Conservation (phyloP, 2,888 invertebrate species). For the Nomada goodeniana region DNA sequence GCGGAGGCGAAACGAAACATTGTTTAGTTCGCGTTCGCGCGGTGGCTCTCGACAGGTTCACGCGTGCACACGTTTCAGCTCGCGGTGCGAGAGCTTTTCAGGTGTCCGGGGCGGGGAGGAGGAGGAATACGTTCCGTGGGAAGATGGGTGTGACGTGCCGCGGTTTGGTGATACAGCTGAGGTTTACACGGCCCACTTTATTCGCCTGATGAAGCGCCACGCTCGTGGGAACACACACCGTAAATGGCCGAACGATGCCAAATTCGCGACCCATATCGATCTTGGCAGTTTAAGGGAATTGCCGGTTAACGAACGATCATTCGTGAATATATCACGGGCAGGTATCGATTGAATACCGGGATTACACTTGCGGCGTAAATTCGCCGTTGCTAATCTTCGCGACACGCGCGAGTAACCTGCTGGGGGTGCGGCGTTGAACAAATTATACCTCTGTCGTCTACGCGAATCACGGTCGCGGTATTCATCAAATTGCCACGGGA, state of each 20-base stretch:
- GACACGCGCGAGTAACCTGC: not conserved
- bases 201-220: slow-evolving; percentile 37
- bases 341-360: slow-evolving; percentile 11
- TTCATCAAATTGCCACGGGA: too few species aligned
- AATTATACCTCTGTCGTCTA: not conserved
- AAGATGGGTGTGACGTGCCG: slow-evolving; percentile 17
- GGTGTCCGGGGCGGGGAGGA: too few species aligned
- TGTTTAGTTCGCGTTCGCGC: not conserved
- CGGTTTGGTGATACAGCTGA: slow-evolving; percentile 27
- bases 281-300: slow-evolving; percentile 25
- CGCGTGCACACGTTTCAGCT: not conserved
- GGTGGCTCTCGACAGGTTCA: not conserved
- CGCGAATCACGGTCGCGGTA: not conserved
- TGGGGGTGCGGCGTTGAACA: too few species aligned
- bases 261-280: slow-evolving; percentile 27
- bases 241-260: slow-evolving; percentile 28
- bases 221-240: slow-evolving; percentile 14
- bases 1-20: slow-evolving; percentile 6
- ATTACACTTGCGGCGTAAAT: not conserved
- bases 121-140: slow-evolving; percentile 16
- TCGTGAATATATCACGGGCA: not conserved
- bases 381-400: not conserved
- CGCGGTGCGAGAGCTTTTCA: not conserved
- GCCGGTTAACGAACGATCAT: slow-evolving; percentile 26
- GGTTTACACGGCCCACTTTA: slow-evolving; percentile 41